These are phyloP conservation scores for Tenualosa ilisha DNA, from an alignment of 2,797 vertebrate genomes.

Conservation along the genomic window DNA sequence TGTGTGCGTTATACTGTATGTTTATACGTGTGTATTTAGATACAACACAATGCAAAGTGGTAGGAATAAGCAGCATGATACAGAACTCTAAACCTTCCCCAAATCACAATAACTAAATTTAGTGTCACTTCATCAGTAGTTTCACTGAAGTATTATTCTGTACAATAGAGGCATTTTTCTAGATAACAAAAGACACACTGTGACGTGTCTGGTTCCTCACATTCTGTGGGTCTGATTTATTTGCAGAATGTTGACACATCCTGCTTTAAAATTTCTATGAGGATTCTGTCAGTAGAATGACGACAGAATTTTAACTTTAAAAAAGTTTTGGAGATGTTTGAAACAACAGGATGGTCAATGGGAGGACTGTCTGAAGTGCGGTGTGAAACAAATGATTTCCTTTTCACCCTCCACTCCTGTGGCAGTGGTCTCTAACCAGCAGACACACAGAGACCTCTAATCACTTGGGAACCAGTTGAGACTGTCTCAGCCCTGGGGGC, in stretches of 20 bases:
- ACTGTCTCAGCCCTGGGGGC: conserved; percentile 13
- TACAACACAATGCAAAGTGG: not conserved
- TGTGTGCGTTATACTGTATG: too few species aligned
- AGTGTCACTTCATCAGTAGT: conserved; percentile 25
- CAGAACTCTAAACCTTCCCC: not conserved
- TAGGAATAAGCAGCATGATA: not conserved
- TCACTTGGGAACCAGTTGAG: conserved; percentile 43
- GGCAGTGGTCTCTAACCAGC: conserved; percentile 40
- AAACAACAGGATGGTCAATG: conserved; percentile 3
- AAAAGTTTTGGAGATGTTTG: not conserved
- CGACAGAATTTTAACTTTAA: not conserved
- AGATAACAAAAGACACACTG: conserved; percentile 48
- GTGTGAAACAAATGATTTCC: conserved; percentile 47
- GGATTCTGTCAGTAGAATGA: not conserved
- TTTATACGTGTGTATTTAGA: not conserved
- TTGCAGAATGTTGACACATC: conserved; percentile 17
- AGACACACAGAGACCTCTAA: conserved; percentile 56
- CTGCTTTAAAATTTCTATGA: not conserved
- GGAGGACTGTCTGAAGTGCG: conserved; percentile 32
- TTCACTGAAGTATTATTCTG: conserved; percentile 7
- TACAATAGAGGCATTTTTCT: conserved; percentile 43
- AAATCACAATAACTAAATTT: conserved; percentile 35
- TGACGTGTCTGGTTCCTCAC: conserved; percentile 28
- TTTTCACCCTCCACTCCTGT: conserved; percentile 38
- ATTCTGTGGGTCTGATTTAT: conserved; percentile 26